Conservation (phyloP, 2,888 invertebrate genomes). For the Drosophila algonquin region DNA sequence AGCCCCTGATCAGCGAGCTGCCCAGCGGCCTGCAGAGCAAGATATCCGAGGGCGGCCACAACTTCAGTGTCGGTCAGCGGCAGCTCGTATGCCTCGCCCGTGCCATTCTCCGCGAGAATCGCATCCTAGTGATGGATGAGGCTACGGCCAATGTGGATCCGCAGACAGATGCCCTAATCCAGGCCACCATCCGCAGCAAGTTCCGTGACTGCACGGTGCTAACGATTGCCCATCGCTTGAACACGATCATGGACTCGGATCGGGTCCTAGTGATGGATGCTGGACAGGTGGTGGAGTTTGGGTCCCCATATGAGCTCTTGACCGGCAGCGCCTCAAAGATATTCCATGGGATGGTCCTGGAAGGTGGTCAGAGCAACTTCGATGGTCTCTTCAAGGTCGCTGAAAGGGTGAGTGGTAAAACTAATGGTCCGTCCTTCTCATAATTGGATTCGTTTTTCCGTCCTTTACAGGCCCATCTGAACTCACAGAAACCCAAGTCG, state of each 20-base stretch:
- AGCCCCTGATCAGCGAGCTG: conserved; percentile 87
- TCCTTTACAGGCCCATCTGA: conserved; percentile 45
- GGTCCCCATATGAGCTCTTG: conserved; percentile 86
- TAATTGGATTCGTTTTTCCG: not conserved
- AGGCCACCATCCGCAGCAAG: conserved; percentile 90
- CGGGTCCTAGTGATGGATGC: conserved; percentile 88
- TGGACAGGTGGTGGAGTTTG: conserved; percentile 88
- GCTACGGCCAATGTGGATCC: conserved; percentile 97
- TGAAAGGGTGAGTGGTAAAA: conserved; percentile 82
- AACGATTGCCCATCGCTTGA: conserved; percentile 94
- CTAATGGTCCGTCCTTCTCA: too few species aligned
- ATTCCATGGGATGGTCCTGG: conserved; percentile 86
- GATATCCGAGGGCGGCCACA: conserved; percentile 90
- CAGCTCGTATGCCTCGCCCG: conserved; percentile 95
- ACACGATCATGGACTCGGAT: conserved; percentile 89
- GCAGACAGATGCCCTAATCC: conserved; percentile 93
- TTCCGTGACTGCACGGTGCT: conserved; percentile 92
- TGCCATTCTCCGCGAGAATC: conserved; percentile 92
- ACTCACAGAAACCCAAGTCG: conserved; percentile 52
- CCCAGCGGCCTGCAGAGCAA: conserved; percentile 88
- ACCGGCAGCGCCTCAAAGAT: conserved; percentile 83
- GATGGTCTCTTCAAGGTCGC: conserved; percentile 87
- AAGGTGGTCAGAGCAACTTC: conserved; percentile 88
- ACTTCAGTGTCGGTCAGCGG: conserved; percentile 95
- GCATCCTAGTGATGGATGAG: conserved; percentile 93